Percentiles rank a stretch among this genome's conserved stretches.
Evolutionary conservation across 2,888 invertebrate species (phyloP).

Genomic region (Bugulina stolonifera): DNA sequence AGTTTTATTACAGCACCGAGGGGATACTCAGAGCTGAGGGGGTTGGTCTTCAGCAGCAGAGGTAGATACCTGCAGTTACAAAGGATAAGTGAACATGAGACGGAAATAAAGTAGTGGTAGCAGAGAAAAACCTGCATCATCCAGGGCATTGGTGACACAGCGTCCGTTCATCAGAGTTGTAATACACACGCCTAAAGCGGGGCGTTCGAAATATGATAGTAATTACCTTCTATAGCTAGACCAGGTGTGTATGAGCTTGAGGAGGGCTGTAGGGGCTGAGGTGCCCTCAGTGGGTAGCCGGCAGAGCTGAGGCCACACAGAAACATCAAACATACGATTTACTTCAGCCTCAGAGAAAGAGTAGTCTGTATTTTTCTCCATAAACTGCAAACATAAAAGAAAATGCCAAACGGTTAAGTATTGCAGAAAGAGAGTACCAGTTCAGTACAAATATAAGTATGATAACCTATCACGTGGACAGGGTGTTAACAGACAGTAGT

Average conservation of each 20-base stretch:
- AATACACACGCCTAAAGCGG: too few relatives aligned
- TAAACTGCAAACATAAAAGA: slow-evolving; percentile 59
- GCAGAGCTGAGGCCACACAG: slow-evolving; percentile 71
- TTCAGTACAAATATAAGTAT: too few relatives aligned
- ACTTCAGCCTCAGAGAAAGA: slow-evolving; percentile 67
- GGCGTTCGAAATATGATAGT: too few relatives aligned
- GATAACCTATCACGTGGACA: too few relatives aligned
- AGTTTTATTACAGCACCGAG: slow-evolving; percentile 7
- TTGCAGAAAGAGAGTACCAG: too few relatives aligned
- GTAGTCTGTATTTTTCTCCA: slow-evolving; percentile 72
- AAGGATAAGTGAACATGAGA: too few relatives aligned
- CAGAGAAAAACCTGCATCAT: too few relatives aligned
- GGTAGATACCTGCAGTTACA: slow-evolving; percentile 8
- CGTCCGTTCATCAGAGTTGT: too few relatives aligned
- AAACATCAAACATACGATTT: slow-evolving; percentile 68
- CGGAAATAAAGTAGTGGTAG: too few relatives aligned
- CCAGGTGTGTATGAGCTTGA: slow-evolving; percentile 76
- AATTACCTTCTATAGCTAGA: slow-evolving; percentile 71
- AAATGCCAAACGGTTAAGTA: too few relatives aligned
- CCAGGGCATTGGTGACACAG: too few relatives aligned
- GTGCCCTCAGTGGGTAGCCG: slow-evolving; percentile 70
- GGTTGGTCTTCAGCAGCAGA: background rate
- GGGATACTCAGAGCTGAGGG: background rate
- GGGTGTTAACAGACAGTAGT: too few relatives aligned
- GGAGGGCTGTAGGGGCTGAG: slow-evolving; percentile 72